Conservation (phyloP, 2,888 invertebrate species). For the Pheosia gnoma region DNA sequence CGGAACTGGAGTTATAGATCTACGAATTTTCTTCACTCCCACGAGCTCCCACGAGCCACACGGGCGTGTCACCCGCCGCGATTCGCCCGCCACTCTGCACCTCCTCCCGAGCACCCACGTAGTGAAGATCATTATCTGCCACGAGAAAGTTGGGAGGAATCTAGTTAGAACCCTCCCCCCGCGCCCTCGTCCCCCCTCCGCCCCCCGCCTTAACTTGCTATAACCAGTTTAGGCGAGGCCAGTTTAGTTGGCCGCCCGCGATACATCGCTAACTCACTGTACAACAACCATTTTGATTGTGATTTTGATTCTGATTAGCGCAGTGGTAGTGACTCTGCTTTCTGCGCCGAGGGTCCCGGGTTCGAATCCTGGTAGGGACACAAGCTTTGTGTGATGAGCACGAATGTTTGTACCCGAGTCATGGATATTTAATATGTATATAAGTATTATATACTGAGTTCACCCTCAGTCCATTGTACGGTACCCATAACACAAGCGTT, state of each 20-base stretch:
- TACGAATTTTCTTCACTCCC: no score
- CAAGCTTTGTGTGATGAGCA: no score
- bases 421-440: no score
- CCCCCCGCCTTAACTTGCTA: slow-evolving; percentile 73
- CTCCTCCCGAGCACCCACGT: slow-evolving; percentile 66
- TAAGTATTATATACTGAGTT: no score
- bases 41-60: slow-evolving; percentile 8
- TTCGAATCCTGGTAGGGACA: no score
- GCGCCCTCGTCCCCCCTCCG: slow-evolving; percentile 36
- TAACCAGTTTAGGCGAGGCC: slow-evolving; percentile 80
- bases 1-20: no score
- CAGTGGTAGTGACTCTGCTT: no score
- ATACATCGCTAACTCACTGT: slow-evolving; percentile 69
- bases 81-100: slow-evolving; percentile 36
- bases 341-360: no score
- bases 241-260: slow-evolving; percentile 75
- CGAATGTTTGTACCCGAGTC: no score
- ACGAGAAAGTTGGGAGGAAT: slow-evolving; percentile 80
- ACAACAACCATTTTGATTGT: slow-evolving; percentile 38
- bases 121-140: slow-evolving; percentile 81
- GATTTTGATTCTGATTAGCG: no score
- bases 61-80: slow-evolving; percentile 40
- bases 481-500: no score
- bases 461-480: no score
- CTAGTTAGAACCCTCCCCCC: slow-evolving; percentile 68